Evolutionary conservation across 2,888 invertebrate species (phyloP), one percentile per base, ranked within the genome.

Genomic region (Cheiracanthium punctorium): DNA sequence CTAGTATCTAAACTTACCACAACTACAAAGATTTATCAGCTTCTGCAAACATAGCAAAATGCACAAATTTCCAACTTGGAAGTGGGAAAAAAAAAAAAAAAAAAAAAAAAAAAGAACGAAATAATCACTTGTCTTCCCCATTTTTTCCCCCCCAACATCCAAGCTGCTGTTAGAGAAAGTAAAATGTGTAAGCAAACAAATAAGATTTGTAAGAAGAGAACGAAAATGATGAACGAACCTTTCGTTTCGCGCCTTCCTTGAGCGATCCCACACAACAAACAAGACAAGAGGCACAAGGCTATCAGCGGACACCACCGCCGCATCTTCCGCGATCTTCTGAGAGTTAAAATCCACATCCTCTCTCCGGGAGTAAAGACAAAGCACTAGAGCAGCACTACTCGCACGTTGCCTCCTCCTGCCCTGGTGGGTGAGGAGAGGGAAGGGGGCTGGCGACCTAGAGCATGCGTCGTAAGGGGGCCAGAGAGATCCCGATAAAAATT

Each of bases 291-390:
- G 43, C 43, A 48, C 43, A 48, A 48, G 43, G 14, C 43, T 48
- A 48, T 48, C 43, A 48, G 43, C 43, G 43, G 43, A 48, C 10
- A 48, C 10, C 43, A 48, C 43, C 37, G 37, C 37, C 43, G 43
- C 43, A 48, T 48, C 43, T 48, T 48, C 14, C 43, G 10, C 1
- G 10, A 48, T 48, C 43, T 48, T 48, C 43, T 17, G 43, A 48
- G 43, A 48, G 43, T 48, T 48, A 48, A 48, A 48, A 48, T 48
- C 43, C 43, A 48, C 43, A 48, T 48, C 43, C 43, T 48, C 43
- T 48, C 43, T 17, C 43, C n/a, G 5, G 10, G 43, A 17, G 2
- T 2, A 10, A 48, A 48, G 7, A 48, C 43, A 12, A 48, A 48
- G 43, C 43, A 48, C 43, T 48, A 48, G 43, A 7, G 2, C 43